Evolutionary conservation across 2,797 vertebrate genomes (phyloP).

Genomic region (Basileuterus tristriatus): DNA sequence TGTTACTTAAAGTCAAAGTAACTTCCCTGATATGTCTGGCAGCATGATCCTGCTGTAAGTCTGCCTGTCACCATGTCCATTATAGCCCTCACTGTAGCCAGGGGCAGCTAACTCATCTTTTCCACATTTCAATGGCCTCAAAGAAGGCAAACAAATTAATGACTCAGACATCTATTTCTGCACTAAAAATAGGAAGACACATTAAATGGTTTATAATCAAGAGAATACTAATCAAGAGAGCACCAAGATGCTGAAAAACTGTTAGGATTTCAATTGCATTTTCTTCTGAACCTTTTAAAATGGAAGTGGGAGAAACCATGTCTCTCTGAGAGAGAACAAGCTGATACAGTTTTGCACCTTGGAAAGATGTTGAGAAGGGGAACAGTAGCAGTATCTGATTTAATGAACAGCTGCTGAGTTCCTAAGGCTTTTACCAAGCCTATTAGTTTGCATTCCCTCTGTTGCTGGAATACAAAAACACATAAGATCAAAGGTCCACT

Average conservation of each 20-base stretch:
- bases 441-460: neutral
- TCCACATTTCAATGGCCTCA: neutral
- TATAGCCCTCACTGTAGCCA: neutral
- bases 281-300: neutral
- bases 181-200: neutral
- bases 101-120: constrained; percentile 19
- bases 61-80: neutral
- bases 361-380: neutral
- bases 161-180: constrained; percentile 18
- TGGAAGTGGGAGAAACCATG: neutral
- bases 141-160: constrained; percentile 39
- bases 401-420: neutral
- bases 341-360: neutral
- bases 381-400: neutral
- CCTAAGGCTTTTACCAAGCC: neutral
- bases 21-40: neutral
- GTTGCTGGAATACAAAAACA: neutral
- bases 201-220: neutral
- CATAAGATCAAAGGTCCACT: neutral
- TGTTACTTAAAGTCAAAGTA: neutral
- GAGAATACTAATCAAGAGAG: neutral
- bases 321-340: neutral
- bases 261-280: neutral
- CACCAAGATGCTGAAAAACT: neutral
- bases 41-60: neutral